Evolutionary conservation across 2,113 vertebrate species (phyloP).

Genomic region (Lophotis ruficrista): DNA sequence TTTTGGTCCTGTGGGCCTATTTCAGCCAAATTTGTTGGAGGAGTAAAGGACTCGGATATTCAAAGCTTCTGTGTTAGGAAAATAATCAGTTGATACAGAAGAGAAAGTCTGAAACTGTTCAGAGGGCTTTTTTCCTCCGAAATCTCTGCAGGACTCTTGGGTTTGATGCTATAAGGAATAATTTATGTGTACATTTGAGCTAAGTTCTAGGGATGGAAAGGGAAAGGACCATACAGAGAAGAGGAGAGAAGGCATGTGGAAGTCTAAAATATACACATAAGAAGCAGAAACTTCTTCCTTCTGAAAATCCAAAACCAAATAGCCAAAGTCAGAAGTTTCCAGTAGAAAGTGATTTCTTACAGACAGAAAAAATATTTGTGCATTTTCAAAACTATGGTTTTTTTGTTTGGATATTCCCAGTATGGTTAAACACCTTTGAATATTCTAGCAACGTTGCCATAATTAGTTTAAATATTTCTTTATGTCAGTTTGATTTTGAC

Average conservation of each 20-base stretch:
- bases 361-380: not conserved
- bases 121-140: not conserved
- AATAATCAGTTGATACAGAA: not conserved
- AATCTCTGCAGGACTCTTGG: too few species aligned
- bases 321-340: not conserved
- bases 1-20: not conserved
- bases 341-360: not conserved
- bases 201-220: not conserved
- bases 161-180: not conserved
- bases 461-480: not conserved
- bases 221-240: not conserved
- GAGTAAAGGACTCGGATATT: not conserved
- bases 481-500: not conserved
- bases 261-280: not conserved
- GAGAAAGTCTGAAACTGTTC: not conserved
- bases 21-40: not conserved
- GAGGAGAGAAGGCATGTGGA: not conserved
- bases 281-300: not conserved
- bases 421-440: not conserved
- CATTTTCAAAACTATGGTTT: accelerated
- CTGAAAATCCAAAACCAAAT: not conserved
- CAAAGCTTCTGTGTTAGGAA: not conserved
- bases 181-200: not conserved
- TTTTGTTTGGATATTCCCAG: not conserved
- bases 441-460: not conserved